Evolutionary conservation across 2,113 vertebrate species (phyloP), one percentile per base, ranked within the genome.

Genomic region (Mormoops blainvillei): DNA sequence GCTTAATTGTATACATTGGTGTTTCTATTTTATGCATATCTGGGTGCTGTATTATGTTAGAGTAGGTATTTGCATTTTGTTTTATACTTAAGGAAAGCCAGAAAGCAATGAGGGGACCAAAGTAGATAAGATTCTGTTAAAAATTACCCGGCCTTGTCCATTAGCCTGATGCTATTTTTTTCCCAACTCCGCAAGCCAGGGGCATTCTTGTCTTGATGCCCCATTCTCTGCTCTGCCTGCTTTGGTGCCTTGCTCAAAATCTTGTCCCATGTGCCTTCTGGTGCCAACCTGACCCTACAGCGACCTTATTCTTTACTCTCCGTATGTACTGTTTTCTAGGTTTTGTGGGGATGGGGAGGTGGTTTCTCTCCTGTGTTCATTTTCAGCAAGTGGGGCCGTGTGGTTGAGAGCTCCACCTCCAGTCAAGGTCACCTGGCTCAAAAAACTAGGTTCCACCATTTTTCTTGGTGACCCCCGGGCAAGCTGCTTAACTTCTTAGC

Each of bases 21-120:
- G 14, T 86, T 95, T 88, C 68, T 87, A 54, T 36, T 92, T 63
- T 74, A 80, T 26, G 4, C n/a, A 43, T 82, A 48, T 61, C 41
- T 91, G 36, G 16, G 22, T 88, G 41, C 87, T 70, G 19, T 26
- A 2, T 65, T 36, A 50, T 58, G 41, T 54, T 84, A 91, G 4
- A 22, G 52, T 54, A 67, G 56, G 41, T 58, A 81, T 76, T 85
- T 95, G 65, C n/a, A 85, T 91, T 93, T 91, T 84, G 36, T 90
- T 83, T 89, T 67, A 73, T 94, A 89, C 76, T 71, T 88, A 80
- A 95, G 91, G 41, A 91, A 94, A 96, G 78, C 4, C 82, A 54
- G 50, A 88, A 70, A 82, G 86, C 91, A 89, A 31, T 65, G 54
- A 50, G 15, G 33, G 10, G 20, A 87, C 20, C 48, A 36, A 54